Conservation (phyloP, 2,888 invertebrate species). For the Aradus depressus region DNA sequence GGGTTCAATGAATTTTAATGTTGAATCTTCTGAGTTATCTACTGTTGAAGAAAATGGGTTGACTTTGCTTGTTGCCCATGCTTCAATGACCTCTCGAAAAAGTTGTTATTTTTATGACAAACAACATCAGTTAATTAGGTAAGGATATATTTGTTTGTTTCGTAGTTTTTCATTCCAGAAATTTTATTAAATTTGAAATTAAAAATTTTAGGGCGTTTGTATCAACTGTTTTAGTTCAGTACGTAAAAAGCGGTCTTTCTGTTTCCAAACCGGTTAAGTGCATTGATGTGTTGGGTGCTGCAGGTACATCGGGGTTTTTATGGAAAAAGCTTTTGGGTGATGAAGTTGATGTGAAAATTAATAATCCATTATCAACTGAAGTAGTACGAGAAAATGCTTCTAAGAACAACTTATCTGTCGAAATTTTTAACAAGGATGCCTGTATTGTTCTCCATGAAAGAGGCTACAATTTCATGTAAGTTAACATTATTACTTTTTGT, state of each 20-base stretch:
- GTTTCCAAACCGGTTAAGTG: slow-evolving; percentile 29
- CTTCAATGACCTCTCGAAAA: too few species aligned
- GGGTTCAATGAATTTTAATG: too few species aligned
- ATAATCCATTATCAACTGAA: slow-evolving; percentile 12
- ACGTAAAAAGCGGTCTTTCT: slow-evolving; percentile 26
- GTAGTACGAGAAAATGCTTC: slow-evolving; percentile 25
- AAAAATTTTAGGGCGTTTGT: slow-evolving; percentile 28
- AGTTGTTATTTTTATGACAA: too few species aligned
- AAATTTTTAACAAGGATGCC: slow-evolving; percentile 29
- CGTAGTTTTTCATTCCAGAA: too few species aligned
- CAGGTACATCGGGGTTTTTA: slow-evolving; percentile 28
- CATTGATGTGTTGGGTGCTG: slow-evolving; percentile 29
- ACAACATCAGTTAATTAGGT: too few species aligned
- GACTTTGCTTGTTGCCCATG: too few species aligned
- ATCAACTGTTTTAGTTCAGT: slow-evolving; percentile 25
- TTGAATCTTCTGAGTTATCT: too few species aligned
- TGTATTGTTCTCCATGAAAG: slow-evolving; percentile 31
- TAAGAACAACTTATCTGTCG: slow-evolving; percentile 27
- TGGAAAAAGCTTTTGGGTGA: slow-evolving; percentile 28
- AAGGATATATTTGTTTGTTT: too few species aligned
- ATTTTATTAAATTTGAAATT: too few species aligned
- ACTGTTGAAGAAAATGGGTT: too few species aligned
- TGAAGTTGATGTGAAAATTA: slow-evolving; percentile 29
- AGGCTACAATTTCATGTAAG: slow-evolving; percentile 34
- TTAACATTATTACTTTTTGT: slow-evolving; percentile 10